Evolutionary conservation across 2,797 vertebrate species (phyloP).

Genomic region (Danio jaintianensis): DNA sequence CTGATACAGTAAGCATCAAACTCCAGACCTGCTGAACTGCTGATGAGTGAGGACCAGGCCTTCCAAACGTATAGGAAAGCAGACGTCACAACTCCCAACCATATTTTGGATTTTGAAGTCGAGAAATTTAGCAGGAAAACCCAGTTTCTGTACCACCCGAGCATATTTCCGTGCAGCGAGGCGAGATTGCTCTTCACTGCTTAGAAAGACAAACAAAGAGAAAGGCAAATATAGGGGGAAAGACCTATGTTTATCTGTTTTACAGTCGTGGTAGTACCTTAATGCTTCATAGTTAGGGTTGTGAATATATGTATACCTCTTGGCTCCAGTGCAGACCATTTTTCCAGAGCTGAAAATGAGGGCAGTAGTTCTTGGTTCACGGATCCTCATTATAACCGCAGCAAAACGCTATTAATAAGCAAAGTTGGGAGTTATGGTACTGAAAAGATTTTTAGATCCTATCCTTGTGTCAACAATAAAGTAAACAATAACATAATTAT

Average conservation of each 20-base stretch:
- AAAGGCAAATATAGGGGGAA: conserved; percentile 16
- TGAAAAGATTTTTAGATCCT: not conserved
- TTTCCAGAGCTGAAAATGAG: conserved; percentile 98
- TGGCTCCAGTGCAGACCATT: conserved; percentile 97
- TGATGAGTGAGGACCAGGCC: conserved; percentile 92
- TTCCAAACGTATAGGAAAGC: conserved; percentile 92
- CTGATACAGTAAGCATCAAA: not conserved
- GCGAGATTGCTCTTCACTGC: conserved; percentile 91
- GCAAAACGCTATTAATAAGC: conserved; percentile 87
- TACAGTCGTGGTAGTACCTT: not conserved
- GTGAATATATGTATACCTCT: conserved; percentile 79
- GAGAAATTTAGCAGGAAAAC: conserved; percentile 93
- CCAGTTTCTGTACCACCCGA: conserved; percentile 93
- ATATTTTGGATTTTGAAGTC: conserved; percentile 99
- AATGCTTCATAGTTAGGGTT: not conserved
- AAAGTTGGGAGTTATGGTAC: not conserved
- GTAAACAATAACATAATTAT: not conserved
- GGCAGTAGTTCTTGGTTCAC: conserved; percentile 93
- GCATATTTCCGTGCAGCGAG: conserved; percentile 94
- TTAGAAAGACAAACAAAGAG: conserved; percentile 37
- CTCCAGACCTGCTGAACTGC: conserved; percentile 90
- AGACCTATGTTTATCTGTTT: not conserved
- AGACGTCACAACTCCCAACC: conserved; percentile 96
- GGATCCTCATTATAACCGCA: conserved; percentile 96
- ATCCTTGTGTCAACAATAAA: not conserved